Evolutionary conservation across 2,113 vertebrate genomes (phyloP).

Genomic region (Psammodynastes pulverulentus): DNA sequence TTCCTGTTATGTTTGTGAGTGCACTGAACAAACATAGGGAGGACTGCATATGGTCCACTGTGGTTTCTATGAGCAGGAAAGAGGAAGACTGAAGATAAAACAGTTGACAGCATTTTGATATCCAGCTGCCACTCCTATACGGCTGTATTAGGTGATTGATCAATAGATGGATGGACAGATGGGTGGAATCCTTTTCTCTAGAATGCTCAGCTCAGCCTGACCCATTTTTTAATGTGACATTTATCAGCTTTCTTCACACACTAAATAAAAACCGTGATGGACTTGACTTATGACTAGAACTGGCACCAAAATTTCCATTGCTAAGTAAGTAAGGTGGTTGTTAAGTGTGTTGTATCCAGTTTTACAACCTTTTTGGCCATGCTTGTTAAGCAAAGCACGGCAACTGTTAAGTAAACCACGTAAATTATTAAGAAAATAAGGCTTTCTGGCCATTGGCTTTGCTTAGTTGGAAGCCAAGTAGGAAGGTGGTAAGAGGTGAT

Average conservation of each 20-base stretch:
- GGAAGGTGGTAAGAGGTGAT: background rate
- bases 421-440: background rate
- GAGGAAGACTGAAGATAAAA: background rate
- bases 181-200: background rate
- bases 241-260: background rate
- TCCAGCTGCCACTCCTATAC: background rate
- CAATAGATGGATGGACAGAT: background rate
- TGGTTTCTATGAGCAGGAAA: background rate
- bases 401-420: background rate
- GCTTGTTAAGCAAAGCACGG: background rate
- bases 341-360: background rate
- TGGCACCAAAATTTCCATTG: background rate
- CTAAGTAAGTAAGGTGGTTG: background rate
- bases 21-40: background rate
- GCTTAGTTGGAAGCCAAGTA: no score
- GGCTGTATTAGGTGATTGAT: background rate
- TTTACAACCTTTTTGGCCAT: background rate
- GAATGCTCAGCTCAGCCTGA: background rate
- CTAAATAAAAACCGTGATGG: background rate
- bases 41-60: background rate
- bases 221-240: background rate
- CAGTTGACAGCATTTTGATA: background rate
- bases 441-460: background rate
- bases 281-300: background rate
- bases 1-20: background rate